Evolutionary conservation across 2,113 vertebrate species (phyloP).

Genomic region (Miniopterus natalensis): DNA sequence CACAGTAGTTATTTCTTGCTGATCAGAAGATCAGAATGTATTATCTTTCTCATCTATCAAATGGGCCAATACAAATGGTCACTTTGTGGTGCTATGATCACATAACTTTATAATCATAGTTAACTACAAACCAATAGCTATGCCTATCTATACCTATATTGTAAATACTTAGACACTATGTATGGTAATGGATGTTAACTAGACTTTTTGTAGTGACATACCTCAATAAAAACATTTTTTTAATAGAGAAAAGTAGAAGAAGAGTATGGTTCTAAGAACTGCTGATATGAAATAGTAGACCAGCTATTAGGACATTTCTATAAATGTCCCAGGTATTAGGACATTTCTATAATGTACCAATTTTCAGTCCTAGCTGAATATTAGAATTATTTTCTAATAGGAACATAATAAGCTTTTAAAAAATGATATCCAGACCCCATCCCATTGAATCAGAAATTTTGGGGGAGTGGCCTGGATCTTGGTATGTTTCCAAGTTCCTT

Average conservation of each 20-base stretch:
- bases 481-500: neutral
- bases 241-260: slow-evolving; percentile 8
- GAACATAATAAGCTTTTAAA: neutral
- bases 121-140: neutral
- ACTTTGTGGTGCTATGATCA: neutral
- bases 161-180: neutral
- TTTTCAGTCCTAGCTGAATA: neutral
- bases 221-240: neutral
- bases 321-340: neutral
- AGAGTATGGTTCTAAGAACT: neutral
- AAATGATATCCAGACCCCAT: neutral
- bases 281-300: neutral
- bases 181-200: neutral
- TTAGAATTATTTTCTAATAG: neutral
- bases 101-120: slow-evolving; percentile 32
- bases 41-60: neutral
- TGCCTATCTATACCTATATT: neutral
- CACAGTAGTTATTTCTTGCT: slow-evolving; percentile 18
- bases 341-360: neutral
- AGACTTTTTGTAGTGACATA: neutral
- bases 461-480: neutral
- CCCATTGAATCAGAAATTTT: neutral
- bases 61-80: neutral
- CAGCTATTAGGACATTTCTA: neutral
- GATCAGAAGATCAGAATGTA: neutral